Percentiles rank a stretch among this genome's conserved stretches.
phyloP scores from a whole-genome alignment of 1,140 invertebrate species.

The Harlomillsia oculata region DNA sequence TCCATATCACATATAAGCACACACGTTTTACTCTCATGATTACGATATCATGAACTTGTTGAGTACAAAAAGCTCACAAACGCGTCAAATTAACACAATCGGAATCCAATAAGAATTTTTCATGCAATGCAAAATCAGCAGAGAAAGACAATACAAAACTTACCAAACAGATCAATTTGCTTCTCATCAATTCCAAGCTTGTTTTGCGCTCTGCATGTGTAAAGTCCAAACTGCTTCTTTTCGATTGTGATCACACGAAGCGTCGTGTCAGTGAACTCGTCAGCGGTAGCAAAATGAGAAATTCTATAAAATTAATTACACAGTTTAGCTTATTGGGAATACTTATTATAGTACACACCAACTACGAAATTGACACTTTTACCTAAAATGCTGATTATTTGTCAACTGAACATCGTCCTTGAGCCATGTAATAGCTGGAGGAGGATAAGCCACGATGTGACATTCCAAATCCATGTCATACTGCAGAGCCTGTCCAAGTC shows the following conservation, averaged over 20 bases:
- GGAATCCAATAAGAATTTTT: no score
- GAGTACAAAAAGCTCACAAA: no score
- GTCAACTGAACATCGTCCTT: constrained; percentile 68
- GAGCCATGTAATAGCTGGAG: constrained; percentile 74
- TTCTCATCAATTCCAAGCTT: constrained; percentile 71
- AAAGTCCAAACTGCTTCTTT: constrained; percentile 68
- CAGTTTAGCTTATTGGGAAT: not conserved
- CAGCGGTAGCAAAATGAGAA: constrained; percentile 77
- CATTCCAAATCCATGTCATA: constrained; percentile 89
- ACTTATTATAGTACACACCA: not conserved
- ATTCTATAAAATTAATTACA: constrained; percentile 46
- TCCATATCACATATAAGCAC: no score
- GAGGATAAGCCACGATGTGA: constrained; percentile 83
- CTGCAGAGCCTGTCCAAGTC: constrained; percentile 74
- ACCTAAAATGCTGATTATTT: constrained; percentile 79
- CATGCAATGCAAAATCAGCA: no score
- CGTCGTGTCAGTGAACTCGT: constrained; percentile 82
- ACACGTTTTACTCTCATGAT: no score
- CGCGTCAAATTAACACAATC: no score
- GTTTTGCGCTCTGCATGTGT: constrained; percentile 76
- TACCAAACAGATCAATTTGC: constrained; percentile 71
- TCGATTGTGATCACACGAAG: constrained; percentile 80
- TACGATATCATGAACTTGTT: no score
- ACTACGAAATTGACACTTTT: constrained; percentile 11
- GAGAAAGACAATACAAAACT: no score